These are phyloP conservation scores for Nyctibius bracteatus DNA, from an alignment of 2,113 vertebrate genomes.

Conservation along the genomic window DNA sequence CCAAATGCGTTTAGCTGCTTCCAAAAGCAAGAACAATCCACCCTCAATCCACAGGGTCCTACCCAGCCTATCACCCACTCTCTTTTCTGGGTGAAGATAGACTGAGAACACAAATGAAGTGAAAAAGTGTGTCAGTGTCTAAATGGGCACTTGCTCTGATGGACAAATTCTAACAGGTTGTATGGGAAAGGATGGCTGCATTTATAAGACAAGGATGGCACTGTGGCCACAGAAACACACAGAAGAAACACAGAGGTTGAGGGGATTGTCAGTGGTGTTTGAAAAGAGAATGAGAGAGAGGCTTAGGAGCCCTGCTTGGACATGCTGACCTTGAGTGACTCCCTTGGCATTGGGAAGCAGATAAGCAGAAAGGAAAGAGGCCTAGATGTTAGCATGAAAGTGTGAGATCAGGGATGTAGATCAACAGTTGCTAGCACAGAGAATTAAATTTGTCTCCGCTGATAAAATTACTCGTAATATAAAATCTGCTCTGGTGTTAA, in stretches of 20 bases:
- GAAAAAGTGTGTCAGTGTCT: not conserved
- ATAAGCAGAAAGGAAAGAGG: not conserved
- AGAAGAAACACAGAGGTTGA: not conserved
- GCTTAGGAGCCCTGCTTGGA: not conserved
- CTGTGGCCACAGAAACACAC: not conserved
- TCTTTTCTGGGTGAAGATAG: not conserved
- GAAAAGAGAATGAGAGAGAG: not conserved
- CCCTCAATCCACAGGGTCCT: not conserved
- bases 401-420: not conserved
- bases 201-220: not conserved
- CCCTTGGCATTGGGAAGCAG: not conserved
- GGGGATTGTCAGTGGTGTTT: not conserved
- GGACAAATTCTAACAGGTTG: not conserved
- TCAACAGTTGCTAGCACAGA: not conserved
- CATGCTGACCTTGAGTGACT: not conserved
- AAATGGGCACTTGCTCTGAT: not conserved
- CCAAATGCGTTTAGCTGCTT: not conserved
- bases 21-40: not conserved
- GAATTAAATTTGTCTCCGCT: not conserved
- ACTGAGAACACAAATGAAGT: not conserved
- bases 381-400: not conserved
- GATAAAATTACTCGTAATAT: not conserved
- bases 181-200: not conserved
- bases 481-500: not conserved
- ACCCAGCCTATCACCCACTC: not conserved